Conservation (phyloP, 2,113 vertebrate genomes). For the Pedetes capensis region DNA sequence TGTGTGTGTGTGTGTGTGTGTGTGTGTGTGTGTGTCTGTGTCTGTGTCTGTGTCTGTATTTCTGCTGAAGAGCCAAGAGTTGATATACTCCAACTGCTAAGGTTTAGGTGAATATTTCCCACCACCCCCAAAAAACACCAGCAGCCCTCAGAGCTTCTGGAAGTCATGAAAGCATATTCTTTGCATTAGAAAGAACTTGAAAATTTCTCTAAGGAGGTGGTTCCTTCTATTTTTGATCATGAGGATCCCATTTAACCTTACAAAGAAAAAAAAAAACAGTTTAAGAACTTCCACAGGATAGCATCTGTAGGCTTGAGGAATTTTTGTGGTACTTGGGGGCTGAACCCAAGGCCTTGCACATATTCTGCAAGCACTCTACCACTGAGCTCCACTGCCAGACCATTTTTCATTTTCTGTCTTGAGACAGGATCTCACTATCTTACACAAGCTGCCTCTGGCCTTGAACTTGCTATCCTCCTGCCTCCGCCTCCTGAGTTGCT, state of each 20-base stretch:
- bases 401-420: no score
- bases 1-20: neutral
- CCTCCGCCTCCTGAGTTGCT: no score
- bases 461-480: no score
- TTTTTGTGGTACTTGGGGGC: no score
- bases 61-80: neutral
- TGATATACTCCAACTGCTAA: neutral
- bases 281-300: neutral
- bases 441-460: no score
- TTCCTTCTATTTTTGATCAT: neutral
- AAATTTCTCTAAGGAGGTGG: neutral
- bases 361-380: no score
- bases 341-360: no score
- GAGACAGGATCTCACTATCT: no score
- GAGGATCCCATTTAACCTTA: neutral
- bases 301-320: no score
- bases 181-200: neutral
- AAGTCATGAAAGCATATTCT: neutral
- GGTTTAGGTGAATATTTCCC: neutral
- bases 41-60: neutral
- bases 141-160: neutral
- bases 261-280: neutral
- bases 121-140: neutral
- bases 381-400: no score
- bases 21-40: neutral